phyloP scores from a whole-genome alignment of 2,888 invertebrate genomes.

The Encarsia formosa region DNA sequence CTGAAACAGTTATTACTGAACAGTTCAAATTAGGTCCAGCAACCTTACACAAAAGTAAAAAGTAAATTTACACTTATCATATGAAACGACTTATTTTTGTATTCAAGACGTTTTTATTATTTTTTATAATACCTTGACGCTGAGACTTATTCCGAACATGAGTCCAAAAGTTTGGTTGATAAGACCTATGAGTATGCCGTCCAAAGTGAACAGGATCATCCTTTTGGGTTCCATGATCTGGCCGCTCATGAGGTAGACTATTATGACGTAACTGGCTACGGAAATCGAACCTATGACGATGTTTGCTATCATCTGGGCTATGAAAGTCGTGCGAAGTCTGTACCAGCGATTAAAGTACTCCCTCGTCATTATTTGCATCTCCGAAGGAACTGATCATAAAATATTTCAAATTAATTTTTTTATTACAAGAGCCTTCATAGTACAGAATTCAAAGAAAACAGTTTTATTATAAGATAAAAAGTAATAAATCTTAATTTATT shows the following conservation, averaged over 20 bases:
- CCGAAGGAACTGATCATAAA: slow-evolving; percentile 66
- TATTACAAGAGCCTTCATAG: background rate
- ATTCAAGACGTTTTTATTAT: no score
- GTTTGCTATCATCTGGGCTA: slow-evolving; percentile 73
- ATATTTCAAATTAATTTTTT: background rate
- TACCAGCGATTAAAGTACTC: slow-evolving; percentile 92
- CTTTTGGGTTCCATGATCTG: slow-evolving; percentile 76
- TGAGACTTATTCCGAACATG: slow-evolving; percentile 77
- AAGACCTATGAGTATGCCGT: slow-evolving; percentile 73
- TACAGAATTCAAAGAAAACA: background rate
- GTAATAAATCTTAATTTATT: background rate
- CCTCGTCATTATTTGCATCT: slow-evolving; percentile 74
- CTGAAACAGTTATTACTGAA: no score
- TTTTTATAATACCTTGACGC: slow-evolving; percentile 75
- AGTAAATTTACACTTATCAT: no score
- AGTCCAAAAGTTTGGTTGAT: slow-evolving; percentile 84
- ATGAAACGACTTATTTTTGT: no score
- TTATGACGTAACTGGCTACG: slow-evolving; percentile 63
- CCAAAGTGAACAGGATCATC: slow-evolving; percentile 67
- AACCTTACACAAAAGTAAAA: no score
- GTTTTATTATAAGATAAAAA: background rate
- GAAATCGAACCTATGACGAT: slow-evolving; percentile 63
- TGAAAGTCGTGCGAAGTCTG: slow-evolving; percentile 75
- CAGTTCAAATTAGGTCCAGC: no score
- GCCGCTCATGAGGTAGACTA: slow-evolving; percentile 82